Base-by-base conservation (phyloP, 2,113 vertebrate species). In the Tetraodon nigroviridis region DNA sequence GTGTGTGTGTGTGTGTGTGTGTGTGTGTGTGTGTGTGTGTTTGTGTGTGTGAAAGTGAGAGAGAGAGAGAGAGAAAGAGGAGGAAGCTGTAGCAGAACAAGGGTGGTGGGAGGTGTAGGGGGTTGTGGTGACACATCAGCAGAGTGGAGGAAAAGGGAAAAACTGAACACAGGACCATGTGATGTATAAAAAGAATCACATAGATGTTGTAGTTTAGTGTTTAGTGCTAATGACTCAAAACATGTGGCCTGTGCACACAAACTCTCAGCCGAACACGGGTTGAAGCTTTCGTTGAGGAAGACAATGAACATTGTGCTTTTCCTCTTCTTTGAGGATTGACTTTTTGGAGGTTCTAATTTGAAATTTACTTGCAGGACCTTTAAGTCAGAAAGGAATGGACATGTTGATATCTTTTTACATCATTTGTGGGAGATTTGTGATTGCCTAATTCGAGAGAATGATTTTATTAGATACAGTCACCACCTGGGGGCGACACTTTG, bases 121-220 rank as follows among this genome's bases (percentile, higher is more conserved):
- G 73, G 67, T 65, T 61, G 53, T 64, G 77, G 78, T 84, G 85
- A 86, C 85, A 86, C 81, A 87, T 88, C 84, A 84, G 84, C 85
- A 88, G 66, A 51, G 67, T 56, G 67, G 65, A 67, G 54, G 8
- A 37, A 37, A 37, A 12, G 32, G 32, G 32, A 51, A 58, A 61
- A 66, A 60, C 3, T n/a, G 69, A 37, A 37, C 32, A 37, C 32
- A 37, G 32, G 32, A 37, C 32, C 8, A 12, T 37, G 10, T 37
- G 44, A 81, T 70, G 75, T 55, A 70, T 62, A 61, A 37, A 37
- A 37, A 37, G 32, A 12, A 37, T 37, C 32, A 6, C 7, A 27
- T 3, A 6, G 7, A 27, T n/a, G 40, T 41, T 69, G 51, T 74
- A 66, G 75, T 81, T 56, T 73, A 18, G 18, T 27, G 29, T 48